phyloP scores from a whole-genome alignment of 2,113 vertebrate genomes.

The Nannospalax galili region DNA sequence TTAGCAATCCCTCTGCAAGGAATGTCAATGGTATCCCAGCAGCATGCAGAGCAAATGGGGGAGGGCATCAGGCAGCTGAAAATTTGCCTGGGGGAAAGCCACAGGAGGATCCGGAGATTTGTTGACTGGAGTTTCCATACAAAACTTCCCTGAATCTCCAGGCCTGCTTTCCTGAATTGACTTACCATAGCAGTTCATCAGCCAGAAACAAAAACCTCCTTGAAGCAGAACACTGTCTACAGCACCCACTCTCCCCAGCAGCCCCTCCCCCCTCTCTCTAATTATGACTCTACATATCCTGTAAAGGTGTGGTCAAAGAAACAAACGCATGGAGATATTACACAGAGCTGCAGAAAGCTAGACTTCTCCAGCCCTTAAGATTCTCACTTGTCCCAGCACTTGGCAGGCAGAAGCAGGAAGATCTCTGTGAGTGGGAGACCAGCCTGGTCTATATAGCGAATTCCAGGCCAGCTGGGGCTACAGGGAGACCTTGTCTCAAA shows the following conservation, averaged over 20 bases:
- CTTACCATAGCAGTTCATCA: constrained; percentile 2
- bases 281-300: not conserved
- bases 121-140: constrained; percentile 56
- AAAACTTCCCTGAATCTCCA: constrained; percentile 53
- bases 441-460: no score
- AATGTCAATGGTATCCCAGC: constrained; percentile 62
- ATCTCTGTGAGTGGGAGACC: no score
- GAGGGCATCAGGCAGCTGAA: constrained; percentile 47
- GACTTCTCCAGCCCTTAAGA: not conserved
- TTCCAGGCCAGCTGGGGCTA: no score
- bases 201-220: constrained; percentile 58
- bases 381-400: no score
- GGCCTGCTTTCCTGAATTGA: not conserved
- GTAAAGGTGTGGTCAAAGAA: constrained; percentile 28
- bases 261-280: not conserved
- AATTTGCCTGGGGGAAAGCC: constrained; percentile 56
- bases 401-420: no score
- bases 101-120: constrained; percentile 50
- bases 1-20: constrained; percentile 27
- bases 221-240: not conserved
- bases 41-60: not conserved
- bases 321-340: not conserved
- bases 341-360: not conserved
- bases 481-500: no score
- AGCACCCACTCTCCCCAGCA: not conserved